These are phyloP conservation scores for Cephus pygmeus DNA, from an alignment of 2,888 invertebrate species.

Conservation along the genomic window DNA sequence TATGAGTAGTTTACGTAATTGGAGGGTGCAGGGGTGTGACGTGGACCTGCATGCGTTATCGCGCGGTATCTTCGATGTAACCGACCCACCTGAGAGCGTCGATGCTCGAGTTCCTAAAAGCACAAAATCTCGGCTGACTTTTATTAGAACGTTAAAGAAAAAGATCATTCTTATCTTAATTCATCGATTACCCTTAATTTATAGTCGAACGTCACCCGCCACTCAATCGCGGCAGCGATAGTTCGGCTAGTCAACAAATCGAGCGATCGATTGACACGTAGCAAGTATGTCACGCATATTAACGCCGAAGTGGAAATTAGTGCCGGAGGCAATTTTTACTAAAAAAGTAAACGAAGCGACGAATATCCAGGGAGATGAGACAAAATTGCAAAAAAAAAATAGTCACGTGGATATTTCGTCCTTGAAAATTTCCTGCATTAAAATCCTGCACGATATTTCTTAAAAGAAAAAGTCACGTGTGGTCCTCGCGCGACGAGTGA, in stretches of 20 bases:
- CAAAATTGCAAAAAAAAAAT: not conserved
- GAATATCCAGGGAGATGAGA: not conserved
- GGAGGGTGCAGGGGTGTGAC: conserved; percentile 5
- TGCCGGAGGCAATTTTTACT: too few species aligned
- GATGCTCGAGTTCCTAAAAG: not conserved
- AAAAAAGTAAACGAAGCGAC: too few species aligned
- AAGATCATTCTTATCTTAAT: not conserved
- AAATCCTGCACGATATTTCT: not conserved
- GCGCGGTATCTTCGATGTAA: not conserved
- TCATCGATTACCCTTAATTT: not conserved
- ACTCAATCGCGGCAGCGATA: not conserved
- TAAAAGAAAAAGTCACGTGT: not conserved
- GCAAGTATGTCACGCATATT: not conserved
- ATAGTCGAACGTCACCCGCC: not conserved
- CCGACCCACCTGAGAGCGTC: not conserved
- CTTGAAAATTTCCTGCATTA: not conserved
- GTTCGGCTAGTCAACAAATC: not conserved
- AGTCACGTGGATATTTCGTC: not conserved
- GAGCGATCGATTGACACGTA: not conserved
- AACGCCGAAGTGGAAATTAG: not conserved
- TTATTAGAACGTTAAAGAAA: too few species aligned
- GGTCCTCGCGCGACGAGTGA: not conserved
- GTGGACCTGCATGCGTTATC: not conserved
- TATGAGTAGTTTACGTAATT: conserved; percentile 11
- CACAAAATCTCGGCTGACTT: not conserved